These are phyloP conservation scores for Cheilosia vernalis DNA, from an alignment of 2,888 invertebrate species.

Conservation along the genomic window DNA sequence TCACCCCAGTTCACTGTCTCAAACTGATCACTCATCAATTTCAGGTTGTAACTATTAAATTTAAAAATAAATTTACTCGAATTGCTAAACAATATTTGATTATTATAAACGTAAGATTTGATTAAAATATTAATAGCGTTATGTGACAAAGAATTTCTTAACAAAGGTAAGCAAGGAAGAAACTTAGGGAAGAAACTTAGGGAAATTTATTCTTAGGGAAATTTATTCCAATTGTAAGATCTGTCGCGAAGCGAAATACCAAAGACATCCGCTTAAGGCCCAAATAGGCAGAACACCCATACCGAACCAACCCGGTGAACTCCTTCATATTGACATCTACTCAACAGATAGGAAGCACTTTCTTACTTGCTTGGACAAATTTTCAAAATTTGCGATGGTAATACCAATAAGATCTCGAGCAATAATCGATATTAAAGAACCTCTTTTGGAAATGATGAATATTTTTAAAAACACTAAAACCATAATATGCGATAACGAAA, in stretches of 20 bases:
- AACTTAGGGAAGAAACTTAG: no score
- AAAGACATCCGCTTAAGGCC: background rate
- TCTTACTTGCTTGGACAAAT: slow-evolving; percentile 28
- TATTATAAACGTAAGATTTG: no score
- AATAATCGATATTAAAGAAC: background rate
- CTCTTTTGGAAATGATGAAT: slow-evolving; percentile 22
- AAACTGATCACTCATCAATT: no score
- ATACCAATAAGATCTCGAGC: slow-evolving; percentile 3
- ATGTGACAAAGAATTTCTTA: no score
- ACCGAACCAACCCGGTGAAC: slow-evolving; percentile 21
- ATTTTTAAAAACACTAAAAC: slow-evolving; percentile 17
- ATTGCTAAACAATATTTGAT: no score
- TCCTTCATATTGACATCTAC: slow-evolving; percentile 31
- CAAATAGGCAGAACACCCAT: slow-evolving; percentile 36
- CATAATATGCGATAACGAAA: slow-evolving; percentile 41
- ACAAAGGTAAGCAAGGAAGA: no score
- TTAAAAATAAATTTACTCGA: no score
- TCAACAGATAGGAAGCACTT: background rate
- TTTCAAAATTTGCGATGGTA: slow-evolving; percentile 14
- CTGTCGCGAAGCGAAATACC: no score
- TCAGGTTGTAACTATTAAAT: no score
- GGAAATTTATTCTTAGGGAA: no score
- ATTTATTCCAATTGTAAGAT: slow-evolving; percentile 25
- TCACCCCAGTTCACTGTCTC: no score
- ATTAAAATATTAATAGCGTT: no score